A percentile compares a stretch with the other conserved stretches of the same genome.
Evolutionary conservation across 2,797 vertebrate genomes (phyloP).

Genomic region (Saguinus oedipus): DNA sequence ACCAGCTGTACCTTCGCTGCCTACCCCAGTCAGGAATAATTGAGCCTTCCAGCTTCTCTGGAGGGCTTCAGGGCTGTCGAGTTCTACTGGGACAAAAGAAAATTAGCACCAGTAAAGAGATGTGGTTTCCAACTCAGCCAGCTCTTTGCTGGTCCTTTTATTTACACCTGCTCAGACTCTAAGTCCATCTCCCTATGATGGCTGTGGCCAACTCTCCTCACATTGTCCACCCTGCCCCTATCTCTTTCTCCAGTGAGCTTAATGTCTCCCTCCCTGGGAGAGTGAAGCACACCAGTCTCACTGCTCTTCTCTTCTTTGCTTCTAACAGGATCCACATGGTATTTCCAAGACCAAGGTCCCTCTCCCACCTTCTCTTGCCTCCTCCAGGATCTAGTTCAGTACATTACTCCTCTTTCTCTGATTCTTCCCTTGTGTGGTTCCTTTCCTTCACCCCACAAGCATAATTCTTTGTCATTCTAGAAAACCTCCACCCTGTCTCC

Average conservation of each 20-base stretch:
- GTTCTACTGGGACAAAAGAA: constrained; percentile 28
- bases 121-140: not conserved
- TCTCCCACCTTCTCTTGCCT: not conserved
- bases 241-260: not conserved
- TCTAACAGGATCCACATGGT: not conserved
- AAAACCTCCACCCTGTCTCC: not conserved
- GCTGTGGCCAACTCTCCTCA: not conserved
- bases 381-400: not conserved
- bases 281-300: not conserved
- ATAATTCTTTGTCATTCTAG: constrained; percentile 7
- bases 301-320: not conserved
- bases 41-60: not conserved
- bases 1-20: not conserved
- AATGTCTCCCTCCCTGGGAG: not conserved
- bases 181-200: not conserved
- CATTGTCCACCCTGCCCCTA: not conserved
- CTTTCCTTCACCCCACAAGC: not conserved
- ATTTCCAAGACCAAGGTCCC: not conserved
- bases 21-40: not conserved
- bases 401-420: not conserved
- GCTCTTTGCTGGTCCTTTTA: constrained; percentile 25
- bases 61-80: not conserved
- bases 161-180: not conserved
- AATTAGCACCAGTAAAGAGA: not conserved
- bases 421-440: not conserved